Base-by-base conservation (phyloP, 2,113 vertebrate genomes). In the Leptosomus discolor region DNA sequence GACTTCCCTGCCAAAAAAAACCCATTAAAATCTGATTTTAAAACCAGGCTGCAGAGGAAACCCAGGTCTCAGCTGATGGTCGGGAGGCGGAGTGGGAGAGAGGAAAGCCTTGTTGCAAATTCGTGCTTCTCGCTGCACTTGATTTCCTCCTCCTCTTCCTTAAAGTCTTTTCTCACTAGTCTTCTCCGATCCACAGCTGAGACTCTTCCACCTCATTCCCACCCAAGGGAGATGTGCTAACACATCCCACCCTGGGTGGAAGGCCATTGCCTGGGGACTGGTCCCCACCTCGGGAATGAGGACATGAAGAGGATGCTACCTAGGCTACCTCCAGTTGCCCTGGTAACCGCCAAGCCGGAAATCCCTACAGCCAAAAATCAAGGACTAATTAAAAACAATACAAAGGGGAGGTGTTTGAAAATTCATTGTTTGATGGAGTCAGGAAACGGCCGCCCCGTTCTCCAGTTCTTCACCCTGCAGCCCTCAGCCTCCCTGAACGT, bases 271-370 rank as follows among this genome's bases (percentile, higher is more conserved):
- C 39, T 1, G 1, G 37, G 54, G 71, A 48, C 36, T 45, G 23
- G 18, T 77, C 12, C 20, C 34, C 11, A 1, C 7, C 11, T 53
- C 0, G 1, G 27, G 50, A 77, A 81, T 14, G 36, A 0, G 0
- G 26, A 82, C 57, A 77, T 75, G 78, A 85, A 90, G 37, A 79
- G 60, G 61, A 79, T 88, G 82, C 74, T 90, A 77, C 77, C 39
- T 60, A 54, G 37, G 61, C 75, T 94, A 61, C 65, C 51, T 92
- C 43, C 2, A 0, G 65, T 93, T 95, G 41, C 61, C 88, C 24
- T 45, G 54, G 15, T n/a, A 96, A 96, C 65, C 54, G 81, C 45
- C n/a, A 67, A 54, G 70, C 9, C 5, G 4, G 85, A 92, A 88
- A 82, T 92, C 51, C 61, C 88, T 58, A 19, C 6, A 58, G 74